phyloP scores from a whole-genome alignment of 2,113 vertebrate genomes.

The Salvelinus sp. region DNA sequence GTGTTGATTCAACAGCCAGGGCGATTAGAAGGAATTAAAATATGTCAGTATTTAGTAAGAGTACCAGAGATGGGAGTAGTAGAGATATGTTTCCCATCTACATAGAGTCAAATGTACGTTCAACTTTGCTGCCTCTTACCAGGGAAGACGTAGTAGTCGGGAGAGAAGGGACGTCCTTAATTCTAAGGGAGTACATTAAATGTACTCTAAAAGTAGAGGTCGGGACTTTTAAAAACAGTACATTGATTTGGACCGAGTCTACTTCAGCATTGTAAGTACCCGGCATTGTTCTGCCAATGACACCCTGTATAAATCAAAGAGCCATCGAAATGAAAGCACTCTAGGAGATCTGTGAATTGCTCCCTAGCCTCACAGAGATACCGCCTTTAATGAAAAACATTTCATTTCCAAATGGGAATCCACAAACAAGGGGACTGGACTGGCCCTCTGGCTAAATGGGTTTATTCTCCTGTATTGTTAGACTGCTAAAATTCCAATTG shows the following conservation, averaged over 20 bases:
- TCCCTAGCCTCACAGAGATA: slow-evolving; percentile 25
- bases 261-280: background rate
- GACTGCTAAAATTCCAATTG: slow-evolving; percentile 43
- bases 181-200: background rate
- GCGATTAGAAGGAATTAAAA: no score
- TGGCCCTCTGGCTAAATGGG: slow-evolving; percentile 33
- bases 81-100: no score
- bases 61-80: no score
- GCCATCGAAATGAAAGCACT: background rate
- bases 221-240: background rate
- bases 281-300: background rate
- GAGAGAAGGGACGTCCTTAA: background rate
- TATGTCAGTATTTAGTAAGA: no score
- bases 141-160: background rate
- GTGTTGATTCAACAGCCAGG: no score
- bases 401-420: slow-evolving; percentile 45
- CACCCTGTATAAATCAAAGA: background rate
- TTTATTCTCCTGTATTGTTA: slow-evolving; percentile 43
- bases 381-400: slow-evolving; percentile 45
- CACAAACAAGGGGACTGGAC: slow-evolving; percentile 17
- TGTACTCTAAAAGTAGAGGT: background rate
- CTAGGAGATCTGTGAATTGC: background rate
- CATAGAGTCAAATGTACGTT: no score
- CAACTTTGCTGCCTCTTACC: no score
- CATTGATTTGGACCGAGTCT: background rate